phyloP scores from a whole-genome alignment of 1,140 invertebrate genomes.

The Nephotettix cincticeps region DNA sequence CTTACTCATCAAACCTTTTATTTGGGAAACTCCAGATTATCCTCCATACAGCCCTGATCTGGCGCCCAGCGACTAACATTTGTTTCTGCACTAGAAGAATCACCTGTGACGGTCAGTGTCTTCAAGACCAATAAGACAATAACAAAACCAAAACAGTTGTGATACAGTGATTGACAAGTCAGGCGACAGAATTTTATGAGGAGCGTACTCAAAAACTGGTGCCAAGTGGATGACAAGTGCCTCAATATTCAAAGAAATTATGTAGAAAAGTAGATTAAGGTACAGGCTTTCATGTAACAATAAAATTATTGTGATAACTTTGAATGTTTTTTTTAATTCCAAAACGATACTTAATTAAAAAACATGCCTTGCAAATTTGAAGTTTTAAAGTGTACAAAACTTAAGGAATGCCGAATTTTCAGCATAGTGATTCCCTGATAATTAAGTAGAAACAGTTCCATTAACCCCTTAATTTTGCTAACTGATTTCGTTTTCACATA shows the following conservation, averaged over 20 bases:
- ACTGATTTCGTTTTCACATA: too few species aligned
- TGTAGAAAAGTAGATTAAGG: constrained; percentile 33
- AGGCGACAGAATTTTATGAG: constrained; percentile 13
- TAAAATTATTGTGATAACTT: neutral
- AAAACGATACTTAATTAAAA: constrained; percentile 8
- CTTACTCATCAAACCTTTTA: constrained; percentile 31
- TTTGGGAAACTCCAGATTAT: constrained; percentile 44
- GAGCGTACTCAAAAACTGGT: constrained; percentile 24
- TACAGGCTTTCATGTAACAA: neutral
- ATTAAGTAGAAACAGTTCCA: too few species aligned
- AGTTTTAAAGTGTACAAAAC: too few species aligned
- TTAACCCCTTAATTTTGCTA: too few species aligned
- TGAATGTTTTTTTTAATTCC: neutral
- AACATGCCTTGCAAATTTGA: constrained; percentile 10
- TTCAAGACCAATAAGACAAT: constrained; percentile 9
- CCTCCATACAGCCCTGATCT: constrained; percentile 44
- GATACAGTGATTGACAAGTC: constrained; percentile 8
- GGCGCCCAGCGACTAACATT: constrained; percentile 43
- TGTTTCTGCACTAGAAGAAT: constrained; percentile 39
- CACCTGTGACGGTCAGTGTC: constrained; percentile 23
- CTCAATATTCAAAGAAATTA: constrained; percentile 30
- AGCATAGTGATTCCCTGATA: too few species aligned
- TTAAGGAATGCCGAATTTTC: too few species aligned
- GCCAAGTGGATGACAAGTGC: constrained; percentile 23
- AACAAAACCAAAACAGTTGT: constrained; percentile 20